Evolutionary conservation across 1,140 invertebrate genomes (phyloP), one percentile per base, ranked within the genome.

Genomic region (Rhizoglyphus robini): DNA sequence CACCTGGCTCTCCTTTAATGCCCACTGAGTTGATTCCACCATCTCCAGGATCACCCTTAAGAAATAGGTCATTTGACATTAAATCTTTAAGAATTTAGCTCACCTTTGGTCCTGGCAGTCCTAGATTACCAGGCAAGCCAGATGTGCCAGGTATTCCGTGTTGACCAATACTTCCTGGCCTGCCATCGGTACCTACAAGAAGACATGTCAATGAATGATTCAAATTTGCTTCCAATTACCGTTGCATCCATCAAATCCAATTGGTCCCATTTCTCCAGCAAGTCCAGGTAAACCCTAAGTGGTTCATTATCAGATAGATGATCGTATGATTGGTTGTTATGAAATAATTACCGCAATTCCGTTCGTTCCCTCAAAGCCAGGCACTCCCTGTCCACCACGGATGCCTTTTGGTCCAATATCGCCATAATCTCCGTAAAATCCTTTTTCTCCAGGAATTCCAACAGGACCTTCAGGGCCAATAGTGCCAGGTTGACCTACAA

Each of bases 1-100:
- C 78, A 27, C 82, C 82, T 4, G 59, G 4, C 13, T 61, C 59
- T 38, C 59, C 59, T 61, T 61, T 61, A 38, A 36, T 61, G 1
- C 59, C 59, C 25, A 61, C 30, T 41, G 59, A 61, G 27, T 61
- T 41, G 18, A n/a, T 15, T 61, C 59, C 59, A 23, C 59, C 59
- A 15, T 61, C 31, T 15, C 59, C 59, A 23, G 18, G 8, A 25
- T 51, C 48, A 23, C 48, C 48, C 23, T 51, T n/a, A n/a, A n/a
- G n/a, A n/a, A n/a, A n/a, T n/a, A n/a, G n/a, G n/a, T n/a, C n/a
- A n/a, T n/a, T n/a, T n/a, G n/a, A n/a, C n/a, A n/a, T 41, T 18
- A 41, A 11, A 41, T 18, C 36, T 41, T 41, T 8, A 11, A 41
- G 36, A 41, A 8, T 27, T 3, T 23, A 4, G 3, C n/a, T 18